These are phyloP conservation scores for Eira barbara DNA, from an alignment of 2,113 vertebrate species.

Conservation along the genomic window DNA sequence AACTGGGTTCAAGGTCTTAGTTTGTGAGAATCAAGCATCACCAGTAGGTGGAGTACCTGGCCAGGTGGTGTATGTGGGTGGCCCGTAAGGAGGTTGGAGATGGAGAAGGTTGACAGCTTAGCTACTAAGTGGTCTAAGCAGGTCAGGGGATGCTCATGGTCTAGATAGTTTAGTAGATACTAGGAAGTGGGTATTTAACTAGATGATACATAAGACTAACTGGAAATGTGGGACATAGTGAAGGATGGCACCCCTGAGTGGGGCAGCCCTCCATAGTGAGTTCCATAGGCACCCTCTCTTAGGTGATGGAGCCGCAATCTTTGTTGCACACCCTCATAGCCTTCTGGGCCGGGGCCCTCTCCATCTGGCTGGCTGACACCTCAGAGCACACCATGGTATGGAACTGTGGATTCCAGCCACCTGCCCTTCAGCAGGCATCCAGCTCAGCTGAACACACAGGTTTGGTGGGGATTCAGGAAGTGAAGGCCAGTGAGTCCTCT, in stretches of 20 bases:
- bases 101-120: background rate
- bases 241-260: too few relatives aligned
- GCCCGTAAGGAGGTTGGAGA: fast-evolving
- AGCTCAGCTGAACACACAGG: background rate
- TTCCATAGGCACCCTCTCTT: background rate
- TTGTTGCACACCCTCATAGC: too few relatives aligned
- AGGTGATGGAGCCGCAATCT: background rate
- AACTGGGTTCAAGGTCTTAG: background rate
- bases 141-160: background rate
- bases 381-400: too few relatives aligned
- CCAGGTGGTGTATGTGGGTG: background rate
- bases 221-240: too few relatives aligned
- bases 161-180: background rate
- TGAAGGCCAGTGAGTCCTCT: background rate
- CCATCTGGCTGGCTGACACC: background rate
- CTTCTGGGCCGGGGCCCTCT: background rate
- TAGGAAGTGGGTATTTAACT: background rate
- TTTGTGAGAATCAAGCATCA: background rate
- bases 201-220: background rate
- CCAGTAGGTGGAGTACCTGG: conserved; percentile 33
- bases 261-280: too few relatives aligned
- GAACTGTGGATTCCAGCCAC: background rate
- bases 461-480: background rate
- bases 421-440: background rate
- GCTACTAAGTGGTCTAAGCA: background rate